Conservation (phyloP, 2,888 invertebrate species). For the Lordiphosa fenestrarum region DNA sequence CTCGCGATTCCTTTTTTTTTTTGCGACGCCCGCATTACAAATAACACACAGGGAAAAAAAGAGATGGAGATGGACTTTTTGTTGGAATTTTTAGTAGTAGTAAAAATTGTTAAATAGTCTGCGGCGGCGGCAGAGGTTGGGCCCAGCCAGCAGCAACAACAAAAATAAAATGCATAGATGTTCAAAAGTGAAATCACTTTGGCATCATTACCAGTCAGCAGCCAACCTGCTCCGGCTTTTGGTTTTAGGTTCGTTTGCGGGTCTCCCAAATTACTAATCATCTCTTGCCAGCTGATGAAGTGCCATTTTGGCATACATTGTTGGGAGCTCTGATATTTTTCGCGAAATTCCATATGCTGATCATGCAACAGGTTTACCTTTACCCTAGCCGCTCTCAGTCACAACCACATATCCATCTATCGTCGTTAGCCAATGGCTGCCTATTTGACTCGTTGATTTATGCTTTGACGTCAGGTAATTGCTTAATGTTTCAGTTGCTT, state of each 20-base stretch:
- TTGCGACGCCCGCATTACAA: constrained; percentile 73
- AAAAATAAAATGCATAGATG: constrained; percentile 38
- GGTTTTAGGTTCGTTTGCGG: constrained; percentile 21
- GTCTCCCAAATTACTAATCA: constrained; percentile 45
- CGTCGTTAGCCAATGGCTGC: constrained; percentile 19
- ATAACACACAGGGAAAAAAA: constrained; percentile 47
- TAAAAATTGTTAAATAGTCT: constrained; percentile 72
- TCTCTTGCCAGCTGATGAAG: constrained; percentile 42
- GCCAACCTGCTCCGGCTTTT: constrained; percentile 18
- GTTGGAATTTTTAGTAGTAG: constrained; percentile 66
- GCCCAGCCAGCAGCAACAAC: constrained; percentile 22
- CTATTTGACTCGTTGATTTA: constrained; percentile 65
- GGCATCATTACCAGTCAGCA: constrained; percentile 46
- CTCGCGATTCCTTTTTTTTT: constrained; percentile 55
- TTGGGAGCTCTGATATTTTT: constrained; percentile 45
- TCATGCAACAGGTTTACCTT: constrained; percentile 32
- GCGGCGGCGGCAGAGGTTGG: constrained; percentile 65
- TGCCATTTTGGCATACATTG: constrained; percentile 54
- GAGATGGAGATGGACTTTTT: constrained; percentile 46
- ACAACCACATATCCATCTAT: constrained; percentile 15
- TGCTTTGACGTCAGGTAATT: constrained; percentile 49
- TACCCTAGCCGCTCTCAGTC: constrained; percentile 3
- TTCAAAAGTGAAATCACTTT: constrained; percentile 61
- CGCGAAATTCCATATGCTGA: constrained; percentile 25
- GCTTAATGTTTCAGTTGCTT: constrained; percentile 37